These are phyloP conservation scores for Macrophya alboannulata DNA, from an alignment of 2,888 invertebrate genomes.

Conservation along the genomic window DNA sequence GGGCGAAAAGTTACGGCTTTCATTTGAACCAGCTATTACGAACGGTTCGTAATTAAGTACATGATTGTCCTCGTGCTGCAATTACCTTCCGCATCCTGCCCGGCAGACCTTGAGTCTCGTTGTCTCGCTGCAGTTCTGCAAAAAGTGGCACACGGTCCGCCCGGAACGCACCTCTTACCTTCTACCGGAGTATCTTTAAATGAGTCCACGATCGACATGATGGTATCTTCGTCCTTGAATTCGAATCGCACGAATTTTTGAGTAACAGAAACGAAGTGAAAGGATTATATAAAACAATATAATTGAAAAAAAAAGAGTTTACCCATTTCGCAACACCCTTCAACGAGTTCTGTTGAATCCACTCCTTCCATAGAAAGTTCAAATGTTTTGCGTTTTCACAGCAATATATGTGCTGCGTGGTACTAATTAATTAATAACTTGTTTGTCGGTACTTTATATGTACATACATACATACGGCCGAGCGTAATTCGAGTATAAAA, in stretches of 20 bases:
- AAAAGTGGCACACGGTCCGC: slow-evolving; percentile 5
- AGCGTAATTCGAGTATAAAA: neutral
- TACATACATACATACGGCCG: neutral
- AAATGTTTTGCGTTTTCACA: slow-evolving; percentile 60
- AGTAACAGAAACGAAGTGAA: neutral
- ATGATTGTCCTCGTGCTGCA: slow-evolving; percentile 45
- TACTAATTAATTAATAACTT: neutral
- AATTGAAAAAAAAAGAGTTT: neutral
- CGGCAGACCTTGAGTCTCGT: neutral
- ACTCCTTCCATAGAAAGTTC: slow-evolving; percentile 59
- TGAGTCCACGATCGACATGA: slow-evolving; percentile 15
- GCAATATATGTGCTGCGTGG: slow-evolving; percentile 61
- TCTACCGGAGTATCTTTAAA: neutral
- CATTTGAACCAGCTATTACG: slow-evolving; percentile 50
- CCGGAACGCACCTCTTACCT: neutral
- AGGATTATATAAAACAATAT: neutral
- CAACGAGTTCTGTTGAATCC: slow-evolving; percentile 57
- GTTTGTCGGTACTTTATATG: neutral
- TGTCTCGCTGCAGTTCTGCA: slow-evolving; percentile 1
- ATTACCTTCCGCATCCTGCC: slow-evolving; percentile 41
- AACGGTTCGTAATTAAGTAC: slow-evolving; percentile 34
- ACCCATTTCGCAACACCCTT: slow-evolving; percentile 50
- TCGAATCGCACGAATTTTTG: neutral
- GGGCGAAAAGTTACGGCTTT: slow-evolving; percentile 47
- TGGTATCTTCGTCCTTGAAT: slow-evolving; percentile 43